Evolutionary conservation across 2,113 vertebrate species (phyloP).

Genomic region (Menidia beryllina): DNA sequence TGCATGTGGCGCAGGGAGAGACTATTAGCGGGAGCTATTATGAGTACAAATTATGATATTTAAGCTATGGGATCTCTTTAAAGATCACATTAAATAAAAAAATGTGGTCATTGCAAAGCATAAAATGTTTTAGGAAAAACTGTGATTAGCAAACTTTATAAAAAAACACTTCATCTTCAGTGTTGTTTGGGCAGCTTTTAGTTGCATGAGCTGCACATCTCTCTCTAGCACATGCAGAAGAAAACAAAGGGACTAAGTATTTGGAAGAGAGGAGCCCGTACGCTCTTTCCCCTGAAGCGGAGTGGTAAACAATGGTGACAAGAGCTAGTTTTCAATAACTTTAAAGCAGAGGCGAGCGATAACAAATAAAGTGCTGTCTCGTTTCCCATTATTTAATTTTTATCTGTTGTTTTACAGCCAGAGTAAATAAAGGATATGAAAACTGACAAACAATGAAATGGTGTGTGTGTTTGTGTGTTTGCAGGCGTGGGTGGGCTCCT

Average conservation of each 20-base stretch:
- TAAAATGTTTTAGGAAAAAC: too few species aligned
- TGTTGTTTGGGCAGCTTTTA: not conserved
- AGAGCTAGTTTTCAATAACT: constrained; percentile 62
- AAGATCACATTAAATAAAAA: not conserved
- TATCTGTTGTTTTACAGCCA: constrained; percentile 27
- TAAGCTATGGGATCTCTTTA: too few species aligned
- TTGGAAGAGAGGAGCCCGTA: constrained; percentile 16
- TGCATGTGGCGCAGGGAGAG: too few species aligned
- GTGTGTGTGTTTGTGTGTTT: constrained; percentile 23
- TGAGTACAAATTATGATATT: too few species aligned
- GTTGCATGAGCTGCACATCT: not conserved
- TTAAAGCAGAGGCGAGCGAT: constrained; percentile 41
- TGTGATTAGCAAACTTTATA: not conserved
- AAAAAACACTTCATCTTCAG: too few species aligned
- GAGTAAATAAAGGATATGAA: constrained; percentile 59
- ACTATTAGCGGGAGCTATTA: too few species aligned
- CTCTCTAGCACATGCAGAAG: not conserved
- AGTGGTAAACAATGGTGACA: constrained; percentile 56
- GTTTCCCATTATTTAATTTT: constrained; percentile 58
- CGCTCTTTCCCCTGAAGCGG: constrained; percentile 26
- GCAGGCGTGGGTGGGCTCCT: constrained; percentile 36
- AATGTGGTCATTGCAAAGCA: not conserved
- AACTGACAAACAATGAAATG: constrained; percentile 57
- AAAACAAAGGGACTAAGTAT: constrained; percentile 35
- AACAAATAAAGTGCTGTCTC: constrained; percentile 49